These are phyloP conservation scores for Bufo bufo DNA, from an alignment of 2,113 vertebrate genomes.

Conservation along the genomic window DNA sequence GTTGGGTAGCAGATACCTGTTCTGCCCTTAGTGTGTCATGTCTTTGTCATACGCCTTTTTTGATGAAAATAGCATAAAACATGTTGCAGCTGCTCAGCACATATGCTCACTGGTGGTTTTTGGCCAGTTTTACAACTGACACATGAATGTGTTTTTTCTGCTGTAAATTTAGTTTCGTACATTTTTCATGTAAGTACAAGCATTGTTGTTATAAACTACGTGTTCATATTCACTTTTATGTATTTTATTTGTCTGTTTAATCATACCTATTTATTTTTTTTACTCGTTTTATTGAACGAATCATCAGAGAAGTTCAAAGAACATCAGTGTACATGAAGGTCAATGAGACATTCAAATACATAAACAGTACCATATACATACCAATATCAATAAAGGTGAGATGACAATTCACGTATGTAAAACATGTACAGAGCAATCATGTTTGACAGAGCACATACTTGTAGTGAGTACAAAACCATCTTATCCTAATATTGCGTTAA, in stretches of 20 bases:
- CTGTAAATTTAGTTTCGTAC: conserved; percentile 32
- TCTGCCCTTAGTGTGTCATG: neutral
- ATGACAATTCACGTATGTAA: too few species aligned
- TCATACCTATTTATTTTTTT: too few species aligned
- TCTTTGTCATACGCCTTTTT: neutral
- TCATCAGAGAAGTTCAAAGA: too few species aligned
- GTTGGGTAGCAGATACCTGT: neutral
- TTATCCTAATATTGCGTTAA: too few species aligned
- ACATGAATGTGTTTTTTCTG: conserved; percentile 8
- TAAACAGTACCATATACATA: too few species aligned
- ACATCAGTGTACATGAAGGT: too few species aligned
- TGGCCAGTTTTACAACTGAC: neutral
- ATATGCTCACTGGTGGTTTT: neutral
- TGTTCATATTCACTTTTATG: neutral
- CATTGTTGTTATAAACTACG: neutral
- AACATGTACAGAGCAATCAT: too few species aligned
- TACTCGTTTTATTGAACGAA: too few species aligned
- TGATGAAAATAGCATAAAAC: neutral
- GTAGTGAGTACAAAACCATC: too few species aligned
- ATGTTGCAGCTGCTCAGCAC: neutral
- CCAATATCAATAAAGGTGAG: too few species aligned
- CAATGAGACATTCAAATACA: too few species aligned
- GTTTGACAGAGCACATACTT: too few species aligned
- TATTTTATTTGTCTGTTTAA: neutral
- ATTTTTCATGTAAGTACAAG: neutral